phyloP scores from a whole-genome alignment of 2,888 invertebrate genomes.

The Spodoptera picta region DNA sequence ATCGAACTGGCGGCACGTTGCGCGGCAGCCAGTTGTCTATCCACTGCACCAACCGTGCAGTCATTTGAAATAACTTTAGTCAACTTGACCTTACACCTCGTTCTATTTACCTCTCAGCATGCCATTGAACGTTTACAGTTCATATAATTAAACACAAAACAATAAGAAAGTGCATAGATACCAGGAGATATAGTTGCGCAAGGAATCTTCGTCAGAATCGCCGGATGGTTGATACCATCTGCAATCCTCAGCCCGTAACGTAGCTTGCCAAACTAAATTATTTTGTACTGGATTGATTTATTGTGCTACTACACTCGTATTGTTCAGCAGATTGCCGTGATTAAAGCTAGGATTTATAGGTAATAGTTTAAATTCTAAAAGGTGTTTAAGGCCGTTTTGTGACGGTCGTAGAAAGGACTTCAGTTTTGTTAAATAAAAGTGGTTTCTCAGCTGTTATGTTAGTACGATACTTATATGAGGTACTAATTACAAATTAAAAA shows the following conservation, averaged over 20 bases:
- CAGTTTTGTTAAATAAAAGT: background rate
- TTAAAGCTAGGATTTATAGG: constrained; percentile 44
- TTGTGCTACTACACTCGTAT: constrained; percentile 61
- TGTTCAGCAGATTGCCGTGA: constrained; percentile 49
- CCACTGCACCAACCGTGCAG: no score
- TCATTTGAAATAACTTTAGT: constrained; percentile 7
- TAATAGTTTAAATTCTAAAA: constrained; percentile 1
- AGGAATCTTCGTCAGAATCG: constrained; percentile 77
- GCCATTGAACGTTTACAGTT: constrained; percentile 75
- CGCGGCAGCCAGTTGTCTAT: no score
- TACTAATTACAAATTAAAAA: no score
- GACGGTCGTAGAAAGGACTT: constrained; percentile 2
- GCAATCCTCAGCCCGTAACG: constrained; percentile 65
- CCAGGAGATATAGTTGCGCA: constrained; percentile 73
- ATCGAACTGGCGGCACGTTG: no score
- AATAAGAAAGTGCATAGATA: constrained; percentile 82
- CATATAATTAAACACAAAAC: constrained; percentile 82
- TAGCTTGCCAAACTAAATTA: constrained; percentile 75
- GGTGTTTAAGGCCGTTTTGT: constrained; percentile 14
- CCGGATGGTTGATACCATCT: constrained; percentile 84
- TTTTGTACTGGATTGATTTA: constrained; percentile 75
- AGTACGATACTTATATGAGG: no score
- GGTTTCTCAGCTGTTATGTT: no score
- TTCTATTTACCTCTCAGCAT: constrained; percentile 51
- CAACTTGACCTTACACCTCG: constrained; percentile 57